Conservation (phyloP, 2,797 vertebrate genomes). For the Anomalospiza imberbis region DNA sequence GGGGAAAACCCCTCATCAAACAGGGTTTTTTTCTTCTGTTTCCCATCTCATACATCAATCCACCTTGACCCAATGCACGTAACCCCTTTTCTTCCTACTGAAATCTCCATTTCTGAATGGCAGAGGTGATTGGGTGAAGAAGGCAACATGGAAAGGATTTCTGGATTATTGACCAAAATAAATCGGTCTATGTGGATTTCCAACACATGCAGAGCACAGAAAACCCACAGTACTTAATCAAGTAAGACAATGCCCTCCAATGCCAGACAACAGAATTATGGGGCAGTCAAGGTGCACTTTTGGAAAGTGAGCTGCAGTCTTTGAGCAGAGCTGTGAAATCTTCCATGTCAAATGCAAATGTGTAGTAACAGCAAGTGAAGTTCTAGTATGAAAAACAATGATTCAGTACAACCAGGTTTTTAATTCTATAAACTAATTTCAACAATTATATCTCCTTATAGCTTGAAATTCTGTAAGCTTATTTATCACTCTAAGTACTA, state of each 20-base stretch:
- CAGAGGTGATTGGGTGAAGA: not conserved
- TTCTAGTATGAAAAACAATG: not conserved
- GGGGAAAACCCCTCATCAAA: fast-evolving
- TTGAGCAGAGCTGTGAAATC: not conserved
- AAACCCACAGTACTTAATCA: not conserved
- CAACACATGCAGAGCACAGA: not conserved
- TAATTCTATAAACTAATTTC: not conserved
- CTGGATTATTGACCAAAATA: not conserved
- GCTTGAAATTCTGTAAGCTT: not conserved
- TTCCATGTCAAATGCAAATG: not conserved
- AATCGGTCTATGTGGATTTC: not conserved
- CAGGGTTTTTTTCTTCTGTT: not conserved
- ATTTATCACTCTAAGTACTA: not conserved
- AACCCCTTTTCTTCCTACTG: not conserved
- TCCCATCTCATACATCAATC: not conserved
- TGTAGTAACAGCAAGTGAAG: not conserved
- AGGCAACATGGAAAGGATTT: not conserved
- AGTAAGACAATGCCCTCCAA: not conserved
- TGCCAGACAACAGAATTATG: not conserved
- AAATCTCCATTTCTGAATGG: not conserved
- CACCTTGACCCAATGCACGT: not conserved
- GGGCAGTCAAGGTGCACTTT: not conserved
- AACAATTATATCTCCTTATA: not conserved
- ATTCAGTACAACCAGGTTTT: not conserved
- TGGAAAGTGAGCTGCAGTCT: not conserved